A percentile compares a stretch with the other conserved stretches of the same genome.
These are phyloP conservation scores for Epizoanthus ramosus DNA, from an alignment of 92 coral and sea anemone species.

Conservation along the genomic window DNA sequence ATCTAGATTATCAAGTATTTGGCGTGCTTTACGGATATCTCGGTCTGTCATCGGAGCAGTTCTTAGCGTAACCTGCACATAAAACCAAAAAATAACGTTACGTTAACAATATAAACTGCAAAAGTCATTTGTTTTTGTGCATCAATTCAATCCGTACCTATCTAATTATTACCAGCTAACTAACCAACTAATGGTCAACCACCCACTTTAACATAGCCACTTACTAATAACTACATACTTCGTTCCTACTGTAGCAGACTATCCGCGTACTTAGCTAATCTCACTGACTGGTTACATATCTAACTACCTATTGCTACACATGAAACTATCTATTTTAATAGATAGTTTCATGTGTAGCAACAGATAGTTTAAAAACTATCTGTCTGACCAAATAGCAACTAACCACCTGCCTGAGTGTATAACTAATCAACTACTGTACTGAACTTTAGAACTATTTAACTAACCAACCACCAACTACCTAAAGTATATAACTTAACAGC, in stretches of 20 bases:
- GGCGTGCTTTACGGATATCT: constrained; percentile 16
- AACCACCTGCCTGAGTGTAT: too few relatives aligned
- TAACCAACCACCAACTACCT: too few relatives aligned
- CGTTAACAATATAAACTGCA: constrained; percentile 3
- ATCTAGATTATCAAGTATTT: constrained; percentile 3
- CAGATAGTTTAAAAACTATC: too few relatives aligned
- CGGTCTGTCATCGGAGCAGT: constrained; percentile 19
- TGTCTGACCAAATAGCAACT: too few relatives aligned
- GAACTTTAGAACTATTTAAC: too few relatives aligned
- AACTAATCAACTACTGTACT: too few relatives aligned
- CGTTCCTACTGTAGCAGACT: constrained; percentile 4
- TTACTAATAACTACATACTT: constrained; percentile 10
- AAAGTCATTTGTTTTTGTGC: constrained; percentile 3
- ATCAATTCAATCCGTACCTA: constrained; percentile 13
- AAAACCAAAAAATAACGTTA: constrained; percentile 4
- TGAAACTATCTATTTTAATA: too few relatives aligned
- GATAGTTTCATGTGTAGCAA: too few relatives aligned
- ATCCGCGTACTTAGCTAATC: constrained; percentile 11
- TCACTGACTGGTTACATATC: constrained; percentile 12
- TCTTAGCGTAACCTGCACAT: constrained; percentile 13
- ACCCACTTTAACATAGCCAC: constrained; percentile 7
- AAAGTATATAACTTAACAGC: too few relatives aligned
- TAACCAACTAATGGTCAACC: too few relatives aligned
- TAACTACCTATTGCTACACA: too few relatives aligned
- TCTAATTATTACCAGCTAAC: constrained; percentile 11